Evolutionary conservation across 2,888 invertebrate species (phyloP).

Genomic region (Rutpela maculata): DNA sequence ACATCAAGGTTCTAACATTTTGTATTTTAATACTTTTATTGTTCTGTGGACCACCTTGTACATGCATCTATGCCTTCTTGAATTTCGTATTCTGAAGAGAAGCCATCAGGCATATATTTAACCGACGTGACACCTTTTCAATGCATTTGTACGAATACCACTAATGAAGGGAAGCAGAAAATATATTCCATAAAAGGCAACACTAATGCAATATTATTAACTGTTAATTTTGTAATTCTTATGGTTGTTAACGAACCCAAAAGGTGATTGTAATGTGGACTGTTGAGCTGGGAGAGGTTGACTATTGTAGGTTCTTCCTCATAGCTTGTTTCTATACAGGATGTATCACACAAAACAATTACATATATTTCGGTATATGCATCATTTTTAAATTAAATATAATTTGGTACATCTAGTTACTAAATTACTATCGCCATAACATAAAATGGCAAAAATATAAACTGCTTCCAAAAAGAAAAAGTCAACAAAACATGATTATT

Average conservation of each 20-base stretch:
- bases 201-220: slow-evolving; percentile 3
- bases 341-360: background rate
- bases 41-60: background rate
- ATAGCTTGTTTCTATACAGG: slow-evolving; percentile 1
- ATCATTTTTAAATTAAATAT: too few relatives aligned
- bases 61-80: background rate
- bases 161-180: slow-evolving; percentile 7
- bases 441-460: too few relatives aligned
- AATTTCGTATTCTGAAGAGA: background rate
- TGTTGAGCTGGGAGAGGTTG: background rate
- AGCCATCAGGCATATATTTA: slow-evolving; percentile 3
- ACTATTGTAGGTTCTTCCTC: slow-evolving; percentile 4
- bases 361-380: background rate
- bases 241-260: slow-evolving; percentile 4
- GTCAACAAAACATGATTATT: too few relatives aligned
- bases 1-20: too few relatives aligned
- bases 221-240: slow-evolving; percentile 2
- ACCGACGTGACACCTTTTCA: slow-evolving; percentile 1
- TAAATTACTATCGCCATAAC: too few relatives aligned
- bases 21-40: too few relatives aligned
- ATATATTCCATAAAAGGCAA: background rate
- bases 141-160: slow-evolving; percentile 7
- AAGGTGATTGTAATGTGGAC: slow-evolving; percentile 3
- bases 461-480: too few relatives aligned
- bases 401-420: too few relatives aligned